These are phyloP conservation scores for Reticulitermes speratus DNA, from an alignment of 1,140 invertebrate species.

Conservation along the genomic window DNA sequence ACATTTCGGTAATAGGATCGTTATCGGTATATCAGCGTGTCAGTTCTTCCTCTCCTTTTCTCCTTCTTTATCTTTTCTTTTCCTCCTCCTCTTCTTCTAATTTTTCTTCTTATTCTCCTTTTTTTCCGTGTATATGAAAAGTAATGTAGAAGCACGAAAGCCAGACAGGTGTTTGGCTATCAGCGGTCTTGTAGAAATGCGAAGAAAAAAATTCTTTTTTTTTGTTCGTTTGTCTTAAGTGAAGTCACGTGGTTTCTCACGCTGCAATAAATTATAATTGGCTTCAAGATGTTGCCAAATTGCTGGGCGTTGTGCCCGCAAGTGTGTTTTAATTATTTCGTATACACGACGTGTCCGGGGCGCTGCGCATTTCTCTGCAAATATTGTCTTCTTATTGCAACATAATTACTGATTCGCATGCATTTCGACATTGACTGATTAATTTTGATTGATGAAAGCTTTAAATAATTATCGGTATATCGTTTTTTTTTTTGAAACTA, in stretches of 20 bases:
- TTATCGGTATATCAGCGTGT: too few relatives aligned
- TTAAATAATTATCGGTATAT: not conserved
- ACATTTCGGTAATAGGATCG: too few relatives aligned
- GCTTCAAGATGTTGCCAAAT: not conserved
- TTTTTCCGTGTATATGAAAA: too few relatives aligned
- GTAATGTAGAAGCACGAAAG: not conserved
- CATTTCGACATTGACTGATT: not conserved
- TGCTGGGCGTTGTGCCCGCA: not conserved
- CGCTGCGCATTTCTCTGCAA: not conserved
- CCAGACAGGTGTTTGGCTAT: not conserved
- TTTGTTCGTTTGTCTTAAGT: not conserved
- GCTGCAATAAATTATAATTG: not conserved
- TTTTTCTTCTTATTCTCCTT: too few relatives aligned
- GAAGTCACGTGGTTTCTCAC: not conserved
- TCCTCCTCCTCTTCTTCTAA: too few relatives aligned
- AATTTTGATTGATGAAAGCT: not conserved
- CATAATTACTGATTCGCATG: not conserved
- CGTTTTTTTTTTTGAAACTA: not conserved
- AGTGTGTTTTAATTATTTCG: not conserved
- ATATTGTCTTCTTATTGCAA: not conserved
- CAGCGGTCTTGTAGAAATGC: not conserved
- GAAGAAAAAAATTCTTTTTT: too few relatives aligned
- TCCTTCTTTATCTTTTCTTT: too few relatives aligned
- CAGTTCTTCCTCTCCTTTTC: too few relatives aligned
- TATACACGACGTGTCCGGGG: not conserved